Conservation (phyloP, 2,888 invertebrate species). For the Cyclophora punctaria region DNA sequence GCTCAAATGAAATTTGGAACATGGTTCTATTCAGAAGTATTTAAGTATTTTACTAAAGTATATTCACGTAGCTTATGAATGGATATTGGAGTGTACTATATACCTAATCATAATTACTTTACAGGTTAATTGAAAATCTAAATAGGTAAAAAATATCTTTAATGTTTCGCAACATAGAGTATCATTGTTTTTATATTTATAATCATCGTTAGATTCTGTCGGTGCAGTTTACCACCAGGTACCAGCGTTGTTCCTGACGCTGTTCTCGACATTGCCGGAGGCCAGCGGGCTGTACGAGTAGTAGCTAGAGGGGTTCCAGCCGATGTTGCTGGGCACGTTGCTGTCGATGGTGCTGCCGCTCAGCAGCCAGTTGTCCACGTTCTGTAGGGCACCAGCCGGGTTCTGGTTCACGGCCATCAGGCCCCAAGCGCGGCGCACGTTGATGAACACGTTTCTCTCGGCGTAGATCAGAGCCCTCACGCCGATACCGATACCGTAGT, state of each 20-base stretch:
- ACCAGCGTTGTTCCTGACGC: constrained; percentile 2
- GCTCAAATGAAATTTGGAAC: too few relatives aligned
- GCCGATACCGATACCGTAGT: constrained; percentile 8
- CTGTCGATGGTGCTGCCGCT: constrained; percentile 1
- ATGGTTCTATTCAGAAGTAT: too few relatives aligned
- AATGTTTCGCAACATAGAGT: too few relatives aligned
- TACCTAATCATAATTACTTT: too few relatives aligned
- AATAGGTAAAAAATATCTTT: too few relatives aligned
- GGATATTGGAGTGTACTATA: too few relatives aligned
- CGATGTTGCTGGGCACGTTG: constrained; percentile 1
- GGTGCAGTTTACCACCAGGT: background rate
- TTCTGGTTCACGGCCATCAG: constrained; percentile 1
- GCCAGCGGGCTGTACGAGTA: constrained; percentile 4
- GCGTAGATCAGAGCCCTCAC: constrained; percentile 2
- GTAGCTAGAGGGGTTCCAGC: constrained; percentile 5
- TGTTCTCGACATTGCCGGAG: constrained; percentile 1
- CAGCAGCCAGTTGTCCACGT: constrained; percentile 3
- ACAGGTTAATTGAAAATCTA: too few relatives aligned
- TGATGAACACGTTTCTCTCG: constrained; percentile 9
- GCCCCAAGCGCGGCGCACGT: constrained; percentile 4
- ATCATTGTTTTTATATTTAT: too few relatives aligned
- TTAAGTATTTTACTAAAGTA: constrained; percentile 15
- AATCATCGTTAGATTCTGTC: too few relatives aligned
- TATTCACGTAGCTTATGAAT: too few relatives aligned
- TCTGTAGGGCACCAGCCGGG: constrained; percentile 1